Base-by-base conservation (phyloP, 2,888 invertebrate species). In the Sturmia bella region DNA sequence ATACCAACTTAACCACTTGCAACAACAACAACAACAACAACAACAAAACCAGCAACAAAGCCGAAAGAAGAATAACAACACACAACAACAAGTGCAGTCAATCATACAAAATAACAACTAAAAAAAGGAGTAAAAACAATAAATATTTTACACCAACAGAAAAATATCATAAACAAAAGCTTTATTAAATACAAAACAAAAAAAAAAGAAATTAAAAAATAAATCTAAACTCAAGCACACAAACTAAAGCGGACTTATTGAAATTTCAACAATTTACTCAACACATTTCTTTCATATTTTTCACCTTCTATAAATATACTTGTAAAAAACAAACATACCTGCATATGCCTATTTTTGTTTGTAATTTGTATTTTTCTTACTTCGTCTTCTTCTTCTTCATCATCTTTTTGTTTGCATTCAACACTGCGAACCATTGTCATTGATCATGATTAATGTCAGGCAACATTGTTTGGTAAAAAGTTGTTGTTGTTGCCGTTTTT, bases 31-130 rank as follows among this genome's bases (percentile, higher is more conserved):
- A 43, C 56, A 37, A 27, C 59, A 9, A 13, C 27, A 72, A 54
- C 52, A 21, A 24, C 70, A 66, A 66, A 50, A 52, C 39, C 32
- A 64, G 24, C 54, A 61, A 43, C 56, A 37, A 32, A 32, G 15
- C 32, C 80, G 77, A 84, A 85, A 79, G 84, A 81, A 80, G 83
- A 85, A 78, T 84, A 86, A 84, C 86, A 32, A 32, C 32, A 32
- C 88, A 85, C 72, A 86, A 86, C 86, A 86, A 88, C 86, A 85
- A 83, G 83, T 85, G 84, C 85, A 84, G 74, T 48, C 83, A 84
- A 61, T 66, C 75, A 83, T 56, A 66, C 48, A 69, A 61, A 50
- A 73, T 50, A 43, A 72, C 7, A n/a, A n/a, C n/a, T n/a, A n/a
- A n/a, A 32, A 32, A 32, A 9, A 32, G 61, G 39, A 63, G 56